Base-by-base conservation (phyloP, 92 coral and sea anemone genomes). In the Blastomussa wellsi region DNA sequence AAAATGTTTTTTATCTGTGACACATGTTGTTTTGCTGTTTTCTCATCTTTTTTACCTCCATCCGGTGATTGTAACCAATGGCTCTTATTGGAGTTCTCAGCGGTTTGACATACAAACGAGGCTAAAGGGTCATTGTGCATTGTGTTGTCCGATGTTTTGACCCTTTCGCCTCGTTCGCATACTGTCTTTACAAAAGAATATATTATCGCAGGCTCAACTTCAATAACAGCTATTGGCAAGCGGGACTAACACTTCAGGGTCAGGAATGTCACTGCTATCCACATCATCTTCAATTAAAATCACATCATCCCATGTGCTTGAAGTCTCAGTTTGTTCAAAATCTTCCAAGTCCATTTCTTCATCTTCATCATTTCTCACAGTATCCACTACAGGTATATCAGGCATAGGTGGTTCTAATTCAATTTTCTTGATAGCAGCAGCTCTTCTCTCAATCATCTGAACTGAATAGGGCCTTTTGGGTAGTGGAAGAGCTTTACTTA, bases 21-120 rank as follows among this genome's bases (percentile, higher is more conserved):
- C 60, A 79, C 82, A 79, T 84, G 89, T 74, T 88, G 91, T 71
- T 88, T 84, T 33, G 83, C 88, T 39, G 89, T 84, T 84, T 88
- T 78, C 37, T 79, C 79, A n/a, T n/a, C n/a, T n/a, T n/a, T n/a
- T n/a, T n/a, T n/a, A n/a, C n/a, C n/a, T n/a, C n/a, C n/a, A n/a
- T 88, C 91, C 5, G 88, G 88, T 32, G 88, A 84, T 33, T 39
- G 84, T 65, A 88, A 51, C 89, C 88, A 84, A 26, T n/a, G n/a
- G n/a, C n/a, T n/a, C n/a, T n/a, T n/a, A n/a, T n/a, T n/a, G n/a
- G n/a, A n/a, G n/a, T n/a, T n/a, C n/a, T n/a, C n/a, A n/a, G n/a
- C n/a, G n/a, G n/a, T n/a, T n/a, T n/a, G n/a, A n/a, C n/a, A n/a
- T n/a, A n/a, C n/a, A n/a, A n/a, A n/a, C n/a, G n/a, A n/a, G n/a